Evolutionary conservation across 1,140 invertebrate genomes (phyloP), one percentile per base, ranked within the genome.

Genomic region (Drosophila auraria): DNA sequence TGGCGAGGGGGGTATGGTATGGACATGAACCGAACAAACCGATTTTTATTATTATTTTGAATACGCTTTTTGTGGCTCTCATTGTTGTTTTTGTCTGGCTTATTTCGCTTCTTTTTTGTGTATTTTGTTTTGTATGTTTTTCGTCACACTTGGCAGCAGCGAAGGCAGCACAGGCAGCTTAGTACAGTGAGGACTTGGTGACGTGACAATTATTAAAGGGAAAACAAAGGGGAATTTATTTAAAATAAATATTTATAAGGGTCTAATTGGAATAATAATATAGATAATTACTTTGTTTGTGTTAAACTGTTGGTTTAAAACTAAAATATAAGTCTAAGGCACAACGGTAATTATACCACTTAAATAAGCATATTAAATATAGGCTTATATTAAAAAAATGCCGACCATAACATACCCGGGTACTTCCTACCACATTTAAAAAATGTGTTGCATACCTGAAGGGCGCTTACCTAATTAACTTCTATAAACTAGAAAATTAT

Each of bases 121-220:
- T 84, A 87, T 81, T 87, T 87, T 84, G 84, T 87, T 90, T 87
- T 89, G 86, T 87, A 84, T 87, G 79, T 84, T 90, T 87, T 87
- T 87, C 86, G 84, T 87, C 84, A 87, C 84, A 87, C 84, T 87
- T 87, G 86, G 84, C 86, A 87, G 84, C 84, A 38, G 11, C 69
- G 57, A 45, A 75, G 56, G 45, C 57, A 61, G 14, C 59, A 71
- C 62, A 77, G 65, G 45, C 70, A 75, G 77, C 63, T 50, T 59
- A 56, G 64, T 71, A 69, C 68, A 71, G 68, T 71, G 50, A 12
- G 14, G 5, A 45, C 64, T 66, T 3, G 20, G 11, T n/a, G 1
- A 11, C 0, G 0, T 6, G 20, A 11, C 3, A 15, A 12, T 20
- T 20, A 20, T 20, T 20, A 1, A 20, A 20, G 20, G 20, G 20